These are phyloP conservation scores for cat (Felis catus) DNA, from an alignment of 2,113 vertebrate species.

Conservation along the genomic window F.catus_Fca126_mat1.0 CM031416.1:52772501-52773000, in stretches of 20 bases:
- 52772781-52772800: not conserved
- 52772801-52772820: not conserved
- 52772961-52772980: not conserved
- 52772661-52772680: not conserved
- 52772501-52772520: not conserved
- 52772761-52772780: not conserved
- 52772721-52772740: not conserved
- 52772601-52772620: not conserved
- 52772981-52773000: not conserved
- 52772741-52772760: not conserved
- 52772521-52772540: not conserved
- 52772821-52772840: not conserved
- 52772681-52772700: not conserved
- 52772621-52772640: not conserved
- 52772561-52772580: not conserved
- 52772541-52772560: not conserved
- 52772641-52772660: not conserved
- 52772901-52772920: not conserved
- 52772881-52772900: not conserved
- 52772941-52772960: not conserved
- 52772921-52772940: not conserved
- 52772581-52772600: not conserved
- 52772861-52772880: not conserved
- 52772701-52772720: not conserved
- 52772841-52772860: not conserved